Conservation (phyloP, 2,113 vertebrate species). For the Microcebus lehilahytsara region DNA sequence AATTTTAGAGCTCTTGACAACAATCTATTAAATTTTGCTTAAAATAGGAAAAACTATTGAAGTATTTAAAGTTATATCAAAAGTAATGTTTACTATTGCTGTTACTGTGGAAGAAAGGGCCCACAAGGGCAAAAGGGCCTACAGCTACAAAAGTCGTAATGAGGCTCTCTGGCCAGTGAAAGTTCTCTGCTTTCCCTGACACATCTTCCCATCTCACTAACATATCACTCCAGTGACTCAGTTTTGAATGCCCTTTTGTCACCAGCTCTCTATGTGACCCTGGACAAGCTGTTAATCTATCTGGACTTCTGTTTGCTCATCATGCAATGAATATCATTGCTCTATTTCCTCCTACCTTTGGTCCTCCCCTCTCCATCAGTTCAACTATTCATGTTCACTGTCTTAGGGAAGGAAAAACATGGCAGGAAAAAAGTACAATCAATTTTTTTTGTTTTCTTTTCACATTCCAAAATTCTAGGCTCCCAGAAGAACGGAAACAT, state of each 20-base stretch:
- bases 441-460: neutral
- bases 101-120: neutral
- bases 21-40: constrained; percentile 5
- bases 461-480: neutral
- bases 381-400: neutral
- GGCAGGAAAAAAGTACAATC: neutral
- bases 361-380: neutral
- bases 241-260: neutral
- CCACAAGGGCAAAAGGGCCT: neutral
- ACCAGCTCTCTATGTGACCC: neutral
- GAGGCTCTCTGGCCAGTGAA: neutral
- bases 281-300: neutral
- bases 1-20: neutral
- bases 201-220: neutral
- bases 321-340: neutral
- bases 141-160: neutral
- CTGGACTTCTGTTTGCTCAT: neutral
- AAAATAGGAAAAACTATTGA: neutral
- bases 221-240: neutral
- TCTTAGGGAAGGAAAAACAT: neutral
- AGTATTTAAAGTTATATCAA: neutral
- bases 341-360: too few species aligned
- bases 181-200: neutral
- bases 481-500: neutral
- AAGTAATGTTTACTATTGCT: neutral